Percentiles rank a stretch among this genome's conserved stretches.
phyloP scores from a whole-genome alignment of 2,113 vertebrate genomes.

The Rutilus rutilus region DNA sequence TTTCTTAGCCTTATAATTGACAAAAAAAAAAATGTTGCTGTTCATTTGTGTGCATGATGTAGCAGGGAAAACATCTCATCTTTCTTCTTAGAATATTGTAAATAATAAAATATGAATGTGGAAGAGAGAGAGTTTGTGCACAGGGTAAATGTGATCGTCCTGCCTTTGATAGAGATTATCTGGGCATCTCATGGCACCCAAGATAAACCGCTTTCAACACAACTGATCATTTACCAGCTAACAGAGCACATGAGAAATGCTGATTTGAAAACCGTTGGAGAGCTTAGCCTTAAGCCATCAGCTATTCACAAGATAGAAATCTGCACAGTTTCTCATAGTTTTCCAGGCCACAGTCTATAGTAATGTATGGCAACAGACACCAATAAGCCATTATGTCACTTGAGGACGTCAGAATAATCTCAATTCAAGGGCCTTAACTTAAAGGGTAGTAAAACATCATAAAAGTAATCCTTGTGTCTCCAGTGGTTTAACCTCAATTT shows the following conservation, averaged over 20 bases:
- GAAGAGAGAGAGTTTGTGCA: not conserved
- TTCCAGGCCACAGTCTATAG: not conserved
- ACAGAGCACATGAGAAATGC: constrained; percentile 6
- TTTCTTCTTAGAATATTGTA: constrained; percentile 11
- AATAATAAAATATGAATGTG: constrained; percentile 38
- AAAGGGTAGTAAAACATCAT: too few species aligned
- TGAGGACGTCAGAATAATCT: not conserved
- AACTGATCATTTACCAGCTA: constrained; percentile 25
- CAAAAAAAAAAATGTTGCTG: constrained; percentile 2
- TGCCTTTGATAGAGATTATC: constrained; percentile 18
- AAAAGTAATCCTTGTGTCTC: too few species aligned
- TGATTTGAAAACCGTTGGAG: not conserved
- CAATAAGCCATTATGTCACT: not conserved
- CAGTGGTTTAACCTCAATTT: too few species aligned
- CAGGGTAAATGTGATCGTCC: not conserved
- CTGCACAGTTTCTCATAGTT: not conserved
- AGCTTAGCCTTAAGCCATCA: constrained; percentile 1
- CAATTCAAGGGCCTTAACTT: not conserved
- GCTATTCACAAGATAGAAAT: not conserved
- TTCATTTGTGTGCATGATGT: not conserved
- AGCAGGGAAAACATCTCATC: constrained; percentile 12
- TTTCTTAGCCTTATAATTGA: not conserved
- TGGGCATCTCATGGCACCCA: constrained; percentile 12
- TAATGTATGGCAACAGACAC: not conserved
- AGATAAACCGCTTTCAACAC: constrained; percentile 6